These are phyloP conservation scores for Furcula furcula DNA, from an alignment of 2,888 invertebrate species.

Conservation along the genomic window DNA sequence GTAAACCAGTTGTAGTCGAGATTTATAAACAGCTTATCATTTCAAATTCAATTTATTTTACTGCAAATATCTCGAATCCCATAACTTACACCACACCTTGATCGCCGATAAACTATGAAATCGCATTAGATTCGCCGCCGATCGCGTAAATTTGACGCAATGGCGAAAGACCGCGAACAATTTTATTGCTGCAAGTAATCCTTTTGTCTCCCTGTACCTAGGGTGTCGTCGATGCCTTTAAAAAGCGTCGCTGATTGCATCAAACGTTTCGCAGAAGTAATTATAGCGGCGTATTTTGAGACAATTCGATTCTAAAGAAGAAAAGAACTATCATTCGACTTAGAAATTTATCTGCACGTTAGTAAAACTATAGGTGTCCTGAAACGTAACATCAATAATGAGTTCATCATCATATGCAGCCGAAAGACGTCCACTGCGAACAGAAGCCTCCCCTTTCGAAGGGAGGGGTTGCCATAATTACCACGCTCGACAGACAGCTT, in stretches of 20 bases:
- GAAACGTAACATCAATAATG: no score
- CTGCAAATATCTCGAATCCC: no score
- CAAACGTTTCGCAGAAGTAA: slow-evolving; percentile 27
- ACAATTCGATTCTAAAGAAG: slow-evolving; percentile 2
- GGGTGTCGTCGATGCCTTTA: slow-evolving; percentile 16
- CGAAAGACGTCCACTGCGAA: no score
- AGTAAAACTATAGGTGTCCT: not conserved
- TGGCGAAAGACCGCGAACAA: slow-evolving; percentile 31
- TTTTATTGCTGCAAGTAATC: slow-evolving; percentile 35
- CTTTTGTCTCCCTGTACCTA: slow-evolving; percentile 27
- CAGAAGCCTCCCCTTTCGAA: no score
- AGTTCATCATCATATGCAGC: no score
- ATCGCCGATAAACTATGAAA: slow-evolving; percentile 36
- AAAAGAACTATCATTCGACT: not conserved
- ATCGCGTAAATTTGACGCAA: slow-evolving; percentile 32
- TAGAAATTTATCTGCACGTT: not conserved
- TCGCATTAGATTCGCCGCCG: slow-evolving; percentile 39
- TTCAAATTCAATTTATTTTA: no score
- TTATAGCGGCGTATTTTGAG: slow-evolving; percentile 20
- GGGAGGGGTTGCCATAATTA: no score
- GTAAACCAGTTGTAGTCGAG: no score
- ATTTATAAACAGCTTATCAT: no score
- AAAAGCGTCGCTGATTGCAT: slow-evolving; percentile 24
- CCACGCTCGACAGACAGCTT: no score
- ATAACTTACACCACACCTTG: slow-evolving; percentile 14